A percentile compares a stretch with the other conserved stretches of the same genome.
Evolutionary conservation across 2,113 vertebrate genomes (phyloP).

Genomic region (Cepphus grylle): DNA sequence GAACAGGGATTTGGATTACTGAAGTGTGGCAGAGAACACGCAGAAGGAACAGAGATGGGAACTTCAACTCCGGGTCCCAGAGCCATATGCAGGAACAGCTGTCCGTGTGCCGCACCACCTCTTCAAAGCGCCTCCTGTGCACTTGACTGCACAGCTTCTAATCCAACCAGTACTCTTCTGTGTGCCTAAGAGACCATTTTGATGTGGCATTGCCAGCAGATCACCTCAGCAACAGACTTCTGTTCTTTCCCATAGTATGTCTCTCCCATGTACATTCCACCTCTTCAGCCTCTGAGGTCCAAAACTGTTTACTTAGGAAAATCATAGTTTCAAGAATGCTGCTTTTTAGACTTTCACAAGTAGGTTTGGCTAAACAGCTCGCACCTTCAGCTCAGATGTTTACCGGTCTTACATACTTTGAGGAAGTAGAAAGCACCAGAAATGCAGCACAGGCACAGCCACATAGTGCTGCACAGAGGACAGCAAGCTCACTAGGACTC

Average conservation of each 20-base stretch:
- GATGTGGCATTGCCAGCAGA: neutral
- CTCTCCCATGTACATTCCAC: neutral
- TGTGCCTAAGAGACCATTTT: neutral
- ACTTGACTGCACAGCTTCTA: neutral
- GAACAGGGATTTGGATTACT: neutral
- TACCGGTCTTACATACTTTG: accelerated
- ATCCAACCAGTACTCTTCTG: neutral
- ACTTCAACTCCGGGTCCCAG: neutral
- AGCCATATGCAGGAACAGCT: accelerated
- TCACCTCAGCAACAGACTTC: neutral
- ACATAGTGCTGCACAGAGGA: neutral
- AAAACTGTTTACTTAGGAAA: neutral
- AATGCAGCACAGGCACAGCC: neutral
- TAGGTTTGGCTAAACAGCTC: neutral
- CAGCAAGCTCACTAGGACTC: neutral
- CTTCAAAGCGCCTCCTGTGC: neutral
- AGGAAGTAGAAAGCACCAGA: neutral
- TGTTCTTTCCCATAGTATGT: neutral
- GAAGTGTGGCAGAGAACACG: neutral
- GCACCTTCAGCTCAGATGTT: neutral
- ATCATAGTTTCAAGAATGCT: neutral
- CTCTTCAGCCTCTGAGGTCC: neutral
- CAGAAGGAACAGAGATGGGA: neutral
- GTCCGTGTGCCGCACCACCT: neutral
- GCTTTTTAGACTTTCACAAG: neutral